Percentiles rank a stretch among this genome's conserved stretches.
These are phyloP conservation scores for Erebia aethiops DNA, from an alignment of 2,888 invertebrate genomes.

Conservation along the genomic window DNA sequence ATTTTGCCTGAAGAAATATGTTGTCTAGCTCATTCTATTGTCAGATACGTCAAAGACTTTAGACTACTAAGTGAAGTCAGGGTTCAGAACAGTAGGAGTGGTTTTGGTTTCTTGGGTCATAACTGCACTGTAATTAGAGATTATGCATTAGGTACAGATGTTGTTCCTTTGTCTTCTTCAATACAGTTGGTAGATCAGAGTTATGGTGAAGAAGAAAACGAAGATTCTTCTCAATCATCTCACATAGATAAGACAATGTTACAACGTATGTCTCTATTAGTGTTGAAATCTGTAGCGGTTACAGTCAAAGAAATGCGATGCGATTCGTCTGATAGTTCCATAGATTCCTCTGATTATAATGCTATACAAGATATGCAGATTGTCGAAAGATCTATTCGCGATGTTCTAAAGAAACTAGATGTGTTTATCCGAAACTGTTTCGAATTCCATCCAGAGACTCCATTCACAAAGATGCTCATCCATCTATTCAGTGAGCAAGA, in stretches of 20 bases:
- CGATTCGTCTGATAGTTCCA: constrained; percentile 92
- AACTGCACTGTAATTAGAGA: constrained; percentile 68
- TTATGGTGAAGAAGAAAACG: constrained; percentile 72
- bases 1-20: constrained; percentile 94
- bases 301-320: constrained; percentile 95
- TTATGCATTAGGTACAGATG: constrained; percentile 67
- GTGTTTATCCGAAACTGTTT: constrained; percentile 90
- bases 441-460: constrained; percentile 94
- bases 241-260: constrained; percentile 89
- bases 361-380: constrained; percentile 95
- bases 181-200: constrained; percentile 75
- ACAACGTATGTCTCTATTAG: constrained; percentile 93
- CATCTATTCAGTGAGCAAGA: constrained; percentile 95
- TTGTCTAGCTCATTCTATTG: constrained; percentile 91
- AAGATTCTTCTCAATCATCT: constrained; percentile 64
- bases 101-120: constrained; percentile 74
- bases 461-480: constrained; percentile 93
- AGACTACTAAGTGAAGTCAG: constrained; percentile 85
- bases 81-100: constrained; percentile 70
- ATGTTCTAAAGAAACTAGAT: constrained; percentile 91
- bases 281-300: constrained; percentile 94
- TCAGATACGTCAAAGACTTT: constrained; percentile 93
- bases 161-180: constrained; percentile 62
- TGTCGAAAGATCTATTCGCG: constrained; percentile 92
- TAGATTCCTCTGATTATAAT: constrained; percentile 92